Base-by-base conservation (phyloP, 2,797 vertebrate species). In the Falco concolor region DNA sequence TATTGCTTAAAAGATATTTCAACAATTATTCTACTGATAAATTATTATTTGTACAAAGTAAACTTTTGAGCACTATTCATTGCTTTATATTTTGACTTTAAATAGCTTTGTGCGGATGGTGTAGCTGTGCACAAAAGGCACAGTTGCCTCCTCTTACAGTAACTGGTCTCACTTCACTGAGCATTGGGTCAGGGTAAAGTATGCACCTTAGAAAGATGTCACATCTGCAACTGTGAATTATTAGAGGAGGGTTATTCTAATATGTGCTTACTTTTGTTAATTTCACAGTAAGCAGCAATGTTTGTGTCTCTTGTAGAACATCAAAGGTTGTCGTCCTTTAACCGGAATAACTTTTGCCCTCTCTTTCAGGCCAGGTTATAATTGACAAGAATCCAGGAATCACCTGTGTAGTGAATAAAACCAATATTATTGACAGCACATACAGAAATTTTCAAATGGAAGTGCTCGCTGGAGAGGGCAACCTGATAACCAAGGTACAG, bases 361-460 rank as follows among this genome's bases (percentile, higher is more conserved):
- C 11, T 91, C 49, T 96, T 96, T 74, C 82, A 99, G 99, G 98
- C 88, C 98, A 99, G 95, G 99, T 99, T 92, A 98, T 99, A 95
- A 98, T 99, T 85, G 99, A 99, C 97, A 99, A 99, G 98, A 99
- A 99, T 95, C 98, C 99, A 1, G 99, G 99, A 32, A 93, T 99
- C 83, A 99, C 98, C 64, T 99, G 98, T 69, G 99, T 98, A 87
- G 99, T 99, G 93, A 99, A 99, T 93, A 99, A 99, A 98, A 99
- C 96, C 65, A 99, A 90, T 95, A 98, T 96, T 28, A 99, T 99
- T 12, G 98, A 99, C 94, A 98, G 98, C 76, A 99, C 98, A 0
- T 99, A 99, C 96, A 98, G 99, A 80, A 99, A 99, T 97, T 99
- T 99, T 94, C 98, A 99, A 96, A 99, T 99, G 99, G 99, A 99